Evolutionary conservation across 2,888 invertebrate genomes (phyloP), one percentile per base, ranked within the genome.

Genomic region (Oscheius myriophilus): DNA sequence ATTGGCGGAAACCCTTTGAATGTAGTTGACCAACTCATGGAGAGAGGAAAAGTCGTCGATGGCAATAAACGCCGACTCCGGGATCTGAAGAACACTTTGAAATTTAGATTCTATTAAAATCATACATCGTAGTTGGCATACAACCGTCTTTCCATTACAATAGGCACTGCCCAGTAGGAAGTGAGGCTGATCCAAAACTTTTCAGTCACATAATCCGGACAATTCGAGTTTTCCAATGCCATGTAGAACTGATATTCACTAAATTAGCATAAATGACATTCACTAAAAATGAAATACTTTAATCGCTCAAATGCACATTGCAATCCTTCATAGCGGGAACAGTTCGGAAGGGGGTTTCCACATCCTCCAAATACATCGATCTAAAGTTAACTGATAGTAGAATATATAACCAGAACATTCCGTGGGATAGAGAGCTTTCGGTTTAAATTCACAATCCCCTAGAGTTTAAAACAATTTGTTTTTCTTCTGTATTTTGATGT

Each of bases 111-210:
- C 6, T 2, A 11, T 14, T 16, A 16, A 11, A 49, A 18, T 7
- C 18, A 66, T n/a, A n/a, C 66, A n/a, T 73, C 76, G 23, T 76
- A 54, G 39, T 69, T 67, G 45, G 67, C 62, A 66, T 79, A 79
- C 41, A 65, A 73, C 41, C 71, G 68, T 25, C 79, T 70, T 39
- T 68, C 43, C 16, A 75, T 21, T 2, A 79, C 76, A 54, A 79
- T 71, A 12, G 79, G 79, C 0, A 79, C 69, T 0, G 69, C 69
- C 67, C 65, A 64, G 12, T 76, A 61, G n/a, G 64, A 67, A 25
- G 58, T 59, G 23, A 81, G 46, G 12, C 78, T 71, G 46, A 76
- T 72, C 21, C 25, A 66, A 21, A 66, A 57, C 41, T 66, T 66
- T 41, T 66, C 66, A 3, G 66, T 66, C 46, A 66, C 57, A 39